A percentile compares a stretch with the other conserved stretches of the same genome.
These are phyloP conservation scores for Tillus elongatus DNA, from an alignment of 2,888 invertebrate genomes.

Conservation along the genomic window DNA sequence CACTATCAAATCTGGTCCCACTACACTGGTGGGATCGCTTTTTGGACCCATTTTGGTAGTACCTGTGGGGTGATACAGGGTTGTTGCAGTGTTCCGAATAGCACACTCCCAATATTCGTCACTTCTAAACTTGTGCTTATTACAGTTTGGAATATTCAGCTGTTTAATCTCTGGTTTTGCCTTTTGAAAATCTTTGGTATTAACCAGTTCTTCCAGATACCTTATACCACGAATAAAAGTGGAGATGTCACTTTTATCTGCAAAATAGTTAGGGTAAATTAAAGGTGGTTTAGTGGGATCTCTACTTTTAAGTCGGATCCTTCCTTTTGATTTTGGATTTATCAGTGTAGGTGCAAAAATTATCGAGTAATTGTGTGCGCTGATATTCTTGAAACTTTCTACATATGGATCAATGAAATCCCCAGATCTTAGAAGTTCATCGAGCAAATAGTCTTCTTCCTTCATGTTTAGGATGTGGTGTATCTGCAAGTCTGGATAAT, in stretches of 20 bases:
- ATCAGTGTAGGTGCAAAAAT: constrained; percentile 20
- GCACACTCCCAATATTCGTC: constrained; percentile 48
- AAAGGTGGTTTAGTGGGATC: constrained; percentile 51
- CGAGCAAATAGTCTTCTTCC: constrained; percentile 20
- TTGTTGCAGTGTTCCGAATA: constrained; percentile 29
- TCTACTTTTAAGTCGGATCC: constrained; percentile 45
- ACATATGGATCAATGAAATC: constrained; percentile 30
- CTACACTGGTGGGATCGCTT: constrained; percentile 52
- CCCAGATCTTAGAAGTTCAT: constrained; percentile 16
- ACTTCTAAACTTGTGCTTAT: constrained; percentile 32
- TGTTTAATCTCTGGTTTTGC: constrained; percentile 35
- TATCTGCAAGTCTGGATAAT: constrained; percentile 46
- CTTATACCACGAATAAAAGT: constrained; percentile 46
- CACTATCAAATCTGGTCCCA: constrained; percentile 58
- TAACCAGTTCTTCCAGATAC: constrained; percentile 36
- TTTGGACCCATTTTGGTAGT: constrained; percentile 63
- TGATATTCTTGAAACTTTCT: constrained; percentile 15
- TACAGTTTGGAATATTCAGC: constrained; percentile 44
- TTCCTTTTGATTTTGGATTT: constrained; percentile 48
- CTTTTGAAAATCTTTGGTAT: constrained; percentile 39
- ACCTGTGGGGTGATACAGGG: constrained; percentile 29
- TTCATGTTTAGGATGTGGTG: constrained; percentile 32
- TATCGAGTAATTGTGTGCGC: constrained; percentile 13
- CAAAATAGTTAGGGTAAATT: constrained; percentile 56
- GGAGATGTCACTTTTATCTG: constrained; percentile 46